Evolutionary conservation across 2,797 vertebrate genomes (phyloP).

Genomic region (Micromesistius poutassou): DNA sequence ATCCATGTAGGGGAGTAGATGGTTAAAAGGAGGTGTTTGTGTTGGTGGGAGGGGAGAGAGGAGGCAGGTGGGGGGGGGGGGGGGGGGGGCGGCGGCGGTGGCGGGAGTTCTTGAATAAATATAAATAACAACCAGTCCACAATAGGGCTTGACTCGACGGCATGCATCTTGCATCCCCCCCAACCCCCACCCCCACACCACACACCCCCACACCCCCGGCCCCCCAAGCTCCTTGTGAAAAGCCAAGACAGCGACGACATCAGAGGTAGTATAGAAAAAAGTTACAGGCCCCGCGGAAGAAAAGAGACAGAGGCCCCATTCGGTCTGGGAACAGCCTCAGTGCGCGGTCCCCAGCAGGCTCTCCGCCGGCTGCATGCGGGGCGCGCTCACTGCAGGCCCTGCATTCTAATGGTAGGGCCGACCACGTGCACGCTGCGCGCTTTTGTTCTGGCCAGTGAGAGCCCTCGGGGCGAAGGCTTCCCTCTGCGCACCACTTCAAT

Average conservation of each 20-base stretch:
- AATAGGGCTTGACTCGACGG: slow-evolving; percentile 1
- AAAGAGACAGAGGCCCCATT: background rate
- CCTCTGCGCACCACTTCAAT: background rate
- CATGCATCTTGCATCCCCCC: background rate
- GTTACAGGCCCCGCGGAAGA: background rate
- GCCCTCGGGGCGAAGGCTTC: background rate
- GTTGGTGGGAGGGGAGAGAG: background rate
- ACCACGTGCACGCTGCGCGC: background rate
- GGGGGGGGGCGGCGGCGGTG: no score
- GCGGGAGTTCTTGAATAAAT: background rate
- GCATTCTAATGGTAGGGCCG: background rate
- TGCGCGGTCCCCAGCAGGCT: background rate
- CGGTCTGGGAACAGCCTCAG: background rate
- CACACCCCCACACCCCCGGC: background rate
- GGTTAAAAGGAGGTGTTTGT: background rate
- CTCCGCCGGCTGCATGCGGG: background rate
- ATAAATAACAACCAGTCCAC: background rate
- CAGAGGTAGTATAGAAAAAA: background rate
- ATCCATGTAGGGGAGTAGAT: background rate
- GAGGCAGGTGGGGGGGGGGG: background rate
- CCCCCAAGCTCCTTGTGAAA: background rate
- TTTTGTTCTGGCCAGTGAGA: background rate
- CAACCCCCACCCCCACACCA: background rate
- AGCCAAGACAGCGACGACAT: background rate
- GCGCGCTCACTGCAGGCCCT: background rate